Evolutionary conservation across 2,797 vertebrate genomes (phyloP), one percentile per base, ranked within the genome.

Genomic region (Acomys russatus): DNA sequence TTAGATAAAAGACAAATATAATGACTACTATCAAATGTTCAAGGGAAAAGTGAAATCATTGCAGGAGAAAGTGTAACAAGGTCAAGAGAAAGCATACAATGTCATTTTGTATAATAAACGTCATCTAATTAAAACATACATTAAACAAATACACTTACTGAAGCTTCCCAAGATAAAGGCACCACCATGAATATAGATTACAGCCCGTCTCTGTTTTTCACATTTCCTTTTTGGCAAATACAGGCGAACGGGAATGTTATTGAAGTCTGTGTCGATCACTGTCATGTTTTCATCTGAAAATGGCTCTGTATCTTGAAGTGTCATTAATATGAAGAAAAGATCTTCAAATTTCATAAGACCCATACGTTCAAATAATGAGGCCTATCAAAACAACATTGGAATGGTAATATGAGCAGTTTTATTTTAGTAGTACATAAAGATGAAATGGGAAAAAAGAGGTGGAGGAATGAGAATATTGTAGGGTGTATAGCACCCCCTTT

Each of bases 101-200:
- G 64, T 9, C 38, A 30, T 49, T 44, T 64, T 38, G 17, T 20
- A 30, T 14, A 71, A 54, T 25, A 71, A 71, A 35, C 56, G 33
- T 14, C 71, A 35, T 35, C 8, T 35, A 56, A 9, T 28, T 61
- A 35, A 87, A 87, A 18, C n/a, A 5, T n/a, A 71, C n/a, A 73
- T 35, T 35, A 28, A 59, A 59, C n/a, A 77, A 70, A n/a, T 38
- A 51, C 61, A 99, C 99, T 99, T 98, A 99, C 99, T 97, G 74
- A 98, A 96, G 97, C 99, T 99, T 83, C 99, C 99, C 38, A 99
- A 94, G 95, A 98, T 98, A 99, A 98, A 99, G 35, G 98, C 99
- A 91, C 99, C 99, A 18, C 99, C 99, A 7, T 99, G 99, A 92
- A 99, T 96, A 96, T 98, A 99, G 89, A 99, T 98, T 61, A 99